These are phyloP conservation scores for Mystacornis crossleyi DNA, from an alignment of 2,113 vertebrate species.

Conservation along the genomic window DNA sequence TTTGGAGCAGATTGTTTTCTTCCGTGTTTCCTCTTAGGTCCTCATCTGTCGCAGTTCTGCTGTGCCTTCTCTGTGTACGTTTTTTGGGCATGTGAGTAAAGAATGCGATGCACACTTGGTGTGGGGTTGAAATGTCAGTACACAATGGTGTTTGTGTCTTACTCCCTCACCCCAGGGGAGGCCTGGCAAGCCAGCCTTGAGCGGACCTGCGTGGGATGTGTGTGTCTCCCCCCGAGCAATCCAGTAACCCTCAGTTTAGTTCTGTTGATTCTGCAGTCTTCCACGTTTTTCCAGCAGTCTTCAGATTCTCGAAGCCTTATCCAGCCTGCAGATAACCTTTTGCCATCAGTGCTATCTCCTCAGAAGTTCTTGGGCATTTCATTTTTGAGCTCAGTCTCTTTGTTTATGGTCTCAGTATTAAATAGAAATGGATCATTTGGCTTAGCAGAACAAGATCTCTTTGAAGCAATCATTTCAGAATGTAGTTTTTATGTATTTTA, in stretches of 20 bases:
- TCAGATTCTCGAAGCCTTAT: background rate
- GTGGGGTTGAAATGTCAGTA: background rate
- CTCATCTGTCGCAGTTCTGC: background rate
- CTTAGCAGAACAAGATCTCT: background rate
- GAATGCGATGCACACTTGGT: background rate
- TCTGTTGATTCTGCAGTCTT: background rate
- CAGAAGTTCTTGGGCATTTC: background rate
- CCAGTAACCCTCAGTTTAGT: background rate
- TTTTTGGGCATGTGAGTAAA: background rate
- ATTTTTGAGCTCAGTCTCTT: background rate
- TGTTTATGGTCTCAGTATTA: background rate
- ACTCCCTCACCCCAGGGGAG: background rate
- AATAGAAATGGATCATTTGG: background rate
- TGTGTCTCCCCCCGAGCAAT: background rate
- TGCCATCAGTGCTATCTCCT: background rate
- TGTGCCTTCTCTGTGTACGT: background rate
- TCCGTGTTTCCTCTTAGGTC: background rate
- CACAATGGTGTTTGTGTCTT: background rate
- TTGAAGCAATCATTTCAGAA: background rate
- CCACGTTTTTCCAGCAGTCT: background rate
- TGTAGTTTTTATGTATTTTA: background rate
- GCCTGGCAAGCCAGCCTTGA: background rate
- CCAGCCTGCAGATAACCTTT: background rate
- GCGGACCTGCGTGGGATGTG: background rate
- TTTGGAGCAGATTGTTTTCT: background rate